phyloP scores from a whole-genome alignment of 2,888 invertebrate genomes.

The Merodon equestris region DNA sequence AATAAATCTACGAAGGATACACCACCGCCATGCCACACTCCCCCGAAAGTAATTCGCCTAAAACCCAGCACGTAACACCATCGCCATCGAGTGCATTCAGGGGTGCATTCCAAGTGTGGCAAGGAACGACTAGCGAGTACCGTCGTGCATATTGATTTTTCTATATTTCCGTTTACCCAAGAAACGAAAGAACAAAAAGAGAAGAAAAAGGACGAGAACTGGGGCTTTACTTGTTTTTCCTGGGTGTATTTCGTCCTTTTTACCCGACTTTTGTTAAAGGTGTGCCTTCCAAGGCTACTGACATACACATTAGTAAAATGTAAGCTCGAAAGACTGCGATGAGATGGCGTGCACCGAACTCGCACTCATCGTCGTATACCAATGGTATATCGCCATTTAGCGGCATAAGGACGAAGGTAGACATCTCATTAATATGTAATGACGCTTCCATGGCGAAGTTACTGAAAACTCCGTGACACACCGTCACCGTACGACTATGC shows the following conservation, averaged over 20 bases:
- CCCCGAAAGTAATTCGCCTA: slow-evolving; percentile 40
- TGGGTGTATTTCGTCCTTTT: slow-evolving; percentile 8
- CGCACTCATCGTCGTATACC: background rate
- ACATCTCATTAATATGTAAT: slow-evolving; percentile 65
- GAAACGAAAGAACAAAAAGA: slow-evolving; percentile 7
- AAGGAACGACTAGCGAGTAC: background rate
- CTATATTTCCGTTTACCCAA: slow-evolving; percentile 43
- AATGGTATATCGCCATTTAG: slow-evolving; percentile 46
- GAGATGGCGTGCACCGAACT: background rate
- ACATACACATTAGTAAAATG: slow-evolving; percentile 8
- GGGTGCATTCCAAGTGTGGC: slow-evolving; percentile 54
- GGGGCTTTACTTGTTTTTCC: slow-evolving; percentile 12
- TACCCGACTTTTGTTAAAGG: slow-evolving; percentile 1
- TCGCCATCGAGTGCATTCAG: slow-evolving; percentile 38
- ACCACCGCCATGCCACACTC: slow-evolving; percentile 23
- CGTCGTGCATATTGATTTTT: slow-evolving; percentile 60
- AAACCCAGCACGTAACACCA: slow-evolving; percentile 39
- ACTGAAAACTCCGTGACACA: slow-evolving; percentile 44
- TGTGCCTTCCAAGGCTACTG: slow-evolving; percentile 30
- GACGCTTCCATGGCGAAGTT: slow-evolving; percentile 55
- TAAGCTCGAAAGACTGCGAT: too few relatives aligned
- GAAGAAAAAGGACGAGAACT: slow-evolving; percentile 10
- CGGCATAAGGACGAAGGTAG: slow-evolving; percentile 59
- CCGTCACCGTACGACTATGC: too few relatives aligned
- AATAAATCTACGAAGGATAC: slow-evolving; percentile 18